Conservation (phyloP, 1,140 invertebrate genomes). For the Camponotus vicinus region DNA sequence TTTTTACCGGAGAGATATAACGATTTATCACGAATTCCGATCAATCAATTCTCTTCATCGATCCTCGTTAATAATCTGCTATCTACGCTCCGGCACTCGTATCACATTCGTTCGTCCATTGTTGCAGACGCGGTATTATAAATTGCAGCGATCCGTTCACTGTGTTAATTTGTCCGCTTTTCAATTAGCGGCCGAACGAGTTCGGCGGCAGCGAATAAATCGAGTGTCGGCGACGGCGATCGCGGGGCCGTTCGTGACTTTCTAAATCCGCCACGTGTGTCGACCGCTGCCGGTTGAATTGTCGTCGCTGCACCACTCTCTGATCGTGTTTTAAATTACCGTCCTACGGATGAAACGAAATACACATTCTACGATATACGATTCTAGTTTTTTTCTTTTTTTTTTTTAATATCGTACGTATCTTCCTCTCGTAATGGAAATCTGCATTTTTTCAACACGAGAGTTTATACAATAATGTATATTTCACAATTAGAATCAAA, state of each 20-base stretch:
- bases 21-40: neutral
- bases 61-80: constrained; percentile 26
- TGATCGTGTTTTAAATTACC: constrained; percentile 39
- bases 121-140: constrained; percentile 66
- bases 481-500: neutral
- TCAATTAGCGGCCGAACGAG: constrained; percentile 74
- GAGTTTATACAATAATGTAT: neutral
- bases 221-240: constrained; percentile 54
- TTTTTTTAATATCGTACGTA: neutral
- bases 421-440: neutral
- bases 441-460: neutral
- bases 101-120: constrained; percentile 47
- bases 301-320: constrained; percentile 9
- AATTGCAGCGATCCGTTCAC: constrained; percentile 73
- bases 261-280: constrained; percentile 65
- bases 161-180: constrained; percentile 77
- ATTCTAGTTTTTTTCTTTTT: constrained; percentile 16
- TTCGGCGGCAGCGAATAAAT: constrained; percentile 71
- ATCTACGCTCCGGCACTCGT: constrained; percentile 3
- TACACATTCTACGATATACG: neutral
- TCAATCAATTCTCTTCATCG: constrained; percentile 4
- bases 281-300: constrained; percentile 34
- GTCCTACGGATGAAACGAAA: constrained; percentile 3
- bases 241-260: constrained; percentile 66
- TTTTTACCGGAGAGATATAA: neutral